Evolutionary conservation across 2,113 vertebrate genomes (phyloP), one percentile per base, ranked within the genome.

Genomic region (Elaphurus davidianus): DNA sequence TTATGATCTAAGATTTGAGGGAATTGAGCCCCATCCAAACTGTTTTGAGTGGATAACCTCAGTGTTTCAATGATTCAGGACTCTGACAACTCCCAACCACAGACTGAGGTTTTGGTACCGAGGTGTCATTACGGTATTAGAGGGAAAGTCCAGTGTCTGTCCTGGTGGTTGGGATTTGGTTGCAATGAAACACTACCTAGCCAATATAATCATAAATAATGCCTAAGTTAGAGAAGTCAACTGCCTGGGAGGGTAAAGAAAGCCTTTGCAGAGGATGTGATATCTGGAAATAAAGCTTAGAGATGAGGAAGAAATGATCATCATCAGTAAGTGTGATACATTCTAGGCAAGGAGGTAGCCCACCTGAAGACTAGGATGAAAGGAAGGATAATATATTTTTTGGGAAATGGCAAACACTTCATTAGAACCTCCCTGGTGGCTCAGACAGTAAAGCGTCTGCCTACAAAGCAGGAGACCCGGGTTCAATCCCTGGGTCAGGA

Each of bases 231-330:
- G 60, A 36, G 28, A 40, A 74, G 5, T 19, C 40, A 59, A 9
- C 33, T 36, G 2, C 76, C 16, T 93, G 17, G 10, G 19, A 57
- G 45, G 50, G 12, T 92, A 30, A 97, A 25, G 13, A 94, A 90
- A 85, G 2, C 9, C 79, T 95, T 95, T 54, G 45, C 23, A 67
- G 52, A 40, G 45, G 45, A 94, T 89, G n/a, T 8, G 43, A 33
- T 55, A 67, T 78, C 19, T 55, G 21, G 21, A 92, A 92, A 62
- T 78, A 92, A 96, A 47, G 57, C 21, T 88, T 76, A 78, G 28
- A 43, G 25, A 90, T 90, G 74, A 71, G 43, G 89, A 96, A 93
- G 43, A 74, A 97, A 76, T 91, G 71, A 28, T 86, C 54, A 94
- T 27, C n/a, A 0, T 43, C 82, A 88, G 10, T 79, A 85, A 95